Base-by-base conservation (phyloP, 1,140 invertebrate genomes). In the Anadara kagoshimensis region DNA sequence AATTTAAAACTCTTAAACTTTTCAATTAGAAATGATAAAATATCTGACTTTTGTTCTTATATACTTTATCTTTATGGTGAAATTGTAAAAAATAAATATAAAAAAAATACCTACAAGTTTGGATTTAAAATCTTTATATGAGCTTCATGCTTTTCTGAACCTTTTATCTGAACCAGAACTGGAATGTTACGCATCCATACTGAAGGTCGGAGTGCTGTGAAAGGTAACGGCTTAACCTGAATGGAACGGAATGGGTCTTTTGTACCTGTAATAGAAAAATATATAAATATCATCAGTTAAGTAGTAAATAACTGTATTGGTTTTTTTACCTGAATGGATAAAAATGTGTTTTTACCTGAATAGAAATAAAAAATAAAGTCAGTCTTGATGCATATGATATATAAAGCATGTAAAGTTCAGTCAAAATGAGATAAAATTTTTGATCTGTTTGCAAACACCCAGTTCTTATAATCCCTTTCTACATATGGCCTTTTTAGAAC, bases 141-240 rank as follows among this genome's bases (percentile, higher is more conserved):
- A 29, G 94, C 94, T 1, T 94, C 91, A 79, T 93, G 94, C 61
- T 94, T 90, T 82, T 96, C 94, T 75, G 92, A 92, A 73, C 94
- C 91, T 22, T 92, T 91, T 49, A 97, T 93, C 83, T 91, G 92
- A 8, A 94, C 93, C 65, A 91, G 87, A 57, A 97, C 92, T 80
- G 94, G 92, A 36, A 92, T 89, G 0, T 92, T 92, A 1, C 94
- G 94, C 76, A 96, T 94, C 86, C 95, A 96, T 73, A 95, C 92
- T 88, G 93, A 93, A 41, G 92, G 89, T 74, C 93, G 91, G 41
- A 93, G 92, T 0, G 92, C 94, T 73, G 93, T 94, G 82, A 95
- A 94, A 81, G 94, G 93, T 26, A 93, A 85, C 16, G 93, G 91
- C 65, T 92, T 85, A 11, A 91, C 89, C 83, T 96, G 93, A 66